phyloP scores from a whole-genome alignment of 1,140 invertebrate species.

The Helicoverpa zea region DNA sequence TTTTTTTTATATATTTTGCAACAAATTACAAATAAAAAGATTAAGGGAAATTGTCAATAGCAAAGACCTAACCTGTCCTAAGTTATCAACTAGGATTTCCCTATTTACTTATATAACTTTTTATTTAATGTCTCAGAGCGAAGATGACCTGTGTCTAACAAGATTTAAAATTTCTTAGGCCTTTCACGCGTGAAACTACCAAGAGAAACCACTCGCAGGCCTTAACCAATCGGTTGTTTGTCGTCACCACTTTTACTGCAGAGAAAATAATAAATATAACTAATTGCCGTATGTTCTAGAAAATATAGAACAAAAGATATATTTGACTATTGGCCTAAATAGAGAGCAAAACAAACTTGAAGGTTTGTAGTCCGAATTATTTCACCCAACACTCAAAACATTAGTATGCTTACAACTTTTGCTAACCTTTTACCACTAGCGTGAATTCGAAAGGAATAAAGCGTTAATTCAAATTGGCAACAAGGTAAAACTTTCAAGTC shows the following conservation, averaged over 20 bases:
- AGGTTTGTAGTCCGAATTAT: too few species aligned
- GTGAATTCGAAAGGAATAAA: too few species aligned
- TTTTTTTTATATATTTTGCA: background rate
- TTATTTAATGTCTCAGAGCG: background rate
- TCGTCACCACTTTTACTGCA: constrained; percentile 36
- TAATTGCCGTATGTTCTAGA: constrained; percentile 15
- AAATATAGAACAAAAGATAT: constrained; percentile 18
- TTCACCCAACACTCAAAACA: too few species aligned
- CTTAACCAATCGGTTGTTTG: constrained; percentile 37
- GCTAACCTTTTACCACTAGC: too few species aligned
- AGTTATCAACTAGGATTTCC: background rate
- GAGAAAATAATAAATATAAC: background rate
- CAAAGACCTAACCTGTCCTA: constrained; percentile 7
- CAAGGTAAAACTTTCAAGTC: background rate
- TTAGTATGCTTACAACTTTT: too few species aligned
- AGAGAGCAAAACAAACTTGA: background rate
- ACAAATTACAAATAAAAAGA: background rate
- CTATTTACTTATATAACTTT: background rate
- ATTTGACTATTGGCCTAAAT: constrained; percentile 2
- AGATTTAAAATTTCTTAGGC: constrained; percentile 31
- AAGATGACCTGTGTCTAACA: constrained; percentile 17
- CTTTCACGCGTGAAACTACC: constrained; percentile 38
- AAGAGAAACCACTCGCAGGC: constrained; percentile 29
- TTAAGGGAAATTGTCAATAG: background rate
- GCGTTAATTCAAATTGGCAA: background rate